Base-by-base conservation (phyloP, 2,888 invertebrate genomes). In the Cosmia pyralina region DNA sequence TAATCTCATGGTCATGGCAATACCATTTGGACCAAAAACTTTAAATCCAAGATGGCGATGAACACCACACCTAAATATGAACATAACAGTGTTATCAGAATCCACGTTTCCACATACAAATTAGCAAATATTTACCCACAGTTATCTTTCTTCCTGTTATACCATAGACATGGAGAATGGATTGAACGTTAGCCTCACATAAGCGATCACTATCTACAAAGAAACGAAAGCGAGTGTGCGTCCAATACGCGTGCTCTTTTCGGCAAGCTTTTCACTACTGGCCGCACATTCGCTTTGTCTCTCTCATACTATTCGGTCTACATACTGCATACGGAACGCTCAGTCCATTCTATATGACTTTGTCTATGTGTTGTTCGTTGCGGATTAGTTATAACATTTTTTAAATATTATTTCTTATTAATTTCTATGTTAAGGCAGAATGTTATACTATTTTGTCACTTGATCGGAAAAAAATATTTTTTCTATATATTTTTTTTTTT, bases 361-460 rank as follows among this genome's bases (percentile, higher is more conserved):
- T 28, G 28, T 28, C 38, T 38, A 38, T 38, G 38, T 38, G 63
- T 60, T 28, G 6, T 65, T 72, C 19, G 34, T 52, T 60, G 58
- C 28, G n/a, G 46, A 52, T 81, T 78, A 65, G 62, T 74, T 68
- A n/a, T 58, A 66, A 50, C 17, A 46, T 67, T 68, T 52, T 66
- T 71, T 66, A 10, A 34, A 74, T 74, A 81, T 76, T 68, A 74
- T 81, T 63, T 82, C 72, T 80, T 82, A 82, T 63, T 50, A 77
- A n/a, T 81, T 77, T 73, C 71, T 83, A 84, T 62, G 53, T 85
- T 84, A 84, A 84, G 84, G 84, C 84, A 81, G 67, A 81, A 60
- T 62, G 81, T 85, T 79, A 79, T 46, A 81, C 69, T 83, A 85
- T 79, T 80, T 85, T 85, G 81, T 78, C 81, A 83, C 75, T 70